Evolutionary conservation across 2,888 invertebrate species (phyloP).

Genomic region (Athripsodes cinereus): DNA sequence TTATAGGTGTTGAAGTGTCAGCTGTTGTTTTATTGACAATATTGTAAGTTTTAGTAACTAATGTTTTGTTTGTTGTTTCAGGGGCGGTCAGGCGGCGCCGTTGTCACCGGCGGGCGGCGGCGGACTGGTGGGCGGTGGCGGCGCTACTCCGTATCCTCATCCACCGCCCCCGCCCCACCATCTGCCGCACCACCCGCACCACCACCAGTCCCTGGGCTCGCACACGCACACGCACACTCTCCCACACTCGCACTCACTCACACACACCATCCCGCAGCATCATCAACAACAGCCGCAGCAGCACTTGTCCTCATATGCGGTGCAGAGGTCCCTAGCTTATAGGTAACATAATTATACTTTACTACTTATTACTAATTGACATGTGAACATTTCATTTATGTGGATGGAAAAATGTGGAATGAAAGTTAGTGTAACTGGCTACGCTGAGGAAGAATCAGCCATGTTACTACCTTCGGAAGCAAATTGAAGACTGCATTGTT

Average conservation of each 20-base stretch:
- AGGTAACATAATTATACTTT: constrained; percentile 11
- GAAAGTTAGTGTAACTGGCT: too few relatives aligned
- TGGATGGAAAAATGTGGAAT: too few relatives aligned
- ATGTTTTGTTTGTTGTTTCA: constrained; percentile 12
- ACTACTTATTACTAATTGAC: background rate
- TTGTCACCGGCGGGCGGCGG: constrained; percentile 45
- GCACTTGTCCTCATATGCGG: constrained; percentile 17
- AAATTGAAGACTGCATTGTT: too few relatives aligned
- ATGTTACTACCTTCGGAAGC: too few relatives aligned
- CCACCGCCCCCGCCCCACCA: constrained; percentile 22
- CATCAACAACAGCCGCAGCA: constrained; percentile 15
- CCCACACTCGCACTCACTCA: constrained; percentile 3
- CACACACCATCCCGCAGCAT: constrained; percentile 27
- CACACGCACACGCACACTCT: background rate
- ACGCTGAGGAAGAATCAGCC: too few relatives aligned
- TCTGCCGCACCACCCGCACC: constrained; percentile 30
- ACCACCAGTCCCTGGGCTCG: constrained; percentile 7
- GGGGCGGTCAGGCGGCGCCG: constrained; percentile 34
- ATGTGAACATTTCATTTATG: background rate
- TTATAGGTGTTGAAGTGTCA: too few relatives aligned
- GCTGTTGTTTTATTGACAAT: too few relatives aligned
- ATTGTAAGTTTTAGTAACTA: background rate
- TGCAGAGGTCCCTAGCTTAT: constrained; percentile 19
- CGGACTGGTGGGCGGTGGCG: constrained; percentile 36
- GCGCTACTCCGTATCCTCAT: constrained; percentile 31